These are phyloP conservation scores for Cryptotis parvus DNA, from an alignment of 2,113 vertebrate species.

Conservation along the genomic window DNA sequence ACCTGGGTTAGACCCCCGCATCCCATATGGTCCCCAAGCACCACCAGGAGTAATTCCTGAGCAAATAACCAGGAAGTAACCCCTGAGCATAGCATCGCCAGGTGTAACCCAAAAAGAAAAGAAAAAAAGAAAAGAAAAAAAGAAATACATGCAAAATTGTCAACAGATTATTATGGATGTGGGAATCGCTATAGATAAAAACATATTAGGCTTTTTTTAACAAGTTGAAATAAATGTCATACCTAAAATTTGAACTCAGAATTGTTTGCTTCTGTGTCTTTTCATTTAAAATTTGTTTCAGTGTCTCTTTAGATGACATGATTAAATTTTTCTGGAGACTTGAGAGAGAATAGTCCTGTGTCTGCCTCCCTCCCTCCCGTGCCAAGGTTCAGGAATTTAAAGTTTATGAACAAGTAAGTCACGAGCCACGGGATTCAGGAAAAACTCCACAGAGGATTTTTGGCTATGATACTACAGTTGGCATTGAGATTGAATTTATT, in stretches of 20 bases:
- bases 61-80: too few species aligned
- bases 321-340: neutral
- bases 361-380: neutral
- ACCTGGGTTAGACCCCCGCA: too few species aligned
- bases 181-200: neutral
- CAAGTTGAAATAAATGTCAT: neutral
- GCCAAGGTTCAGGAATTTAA: neutral
- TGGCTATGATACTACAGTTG: neutral
- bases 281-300: neutral
- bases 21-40: too few species aligned
- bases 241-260: neutral
- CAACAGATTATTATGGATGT: neutral
- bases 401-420: neutral
- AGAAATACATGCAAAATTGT: neutral
- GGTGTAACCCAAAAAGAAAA: too few species aligned
- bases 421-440: neutral
- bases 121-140: too few species aligned
- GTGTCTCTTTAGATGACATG: neutral
- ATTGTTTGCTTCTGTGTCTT: neutral
- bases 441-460: neutral
- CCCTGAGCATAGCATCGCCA: too few species aligned
- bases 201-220: neutral
- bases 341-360: neutral
- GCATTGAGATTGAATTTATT: slow-evolving; percentile 18
- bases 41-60: too few species aligned